These are phyloP conservation scores for Temnothorax curvispinosus DNA, from an alignment of 1,140 invertebrate species.

Conservation along the genomic window DNA sequence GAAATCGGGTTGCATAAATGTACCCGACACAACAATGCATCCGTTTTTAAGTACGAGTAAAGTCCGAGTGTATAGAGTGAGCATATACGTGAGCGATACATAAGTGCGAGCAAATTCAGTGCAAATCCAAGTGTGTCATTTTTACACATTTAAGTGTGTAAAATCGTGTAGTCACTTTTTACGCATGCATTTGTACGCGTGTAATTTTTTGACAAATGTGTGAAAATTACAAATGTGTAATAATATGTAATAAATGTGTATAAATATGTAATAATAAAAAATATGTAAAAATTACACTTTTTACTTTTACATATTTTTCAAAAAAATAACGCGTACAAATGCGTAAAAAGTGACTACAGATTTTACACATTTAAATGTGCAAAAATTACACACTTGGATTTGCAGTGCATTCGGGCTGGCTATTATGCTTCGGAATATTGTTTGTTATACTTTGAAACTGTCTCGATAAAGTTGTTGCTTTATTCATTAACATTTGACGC, in stretches of 20 bases:
- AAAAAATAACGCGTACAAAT: no score
- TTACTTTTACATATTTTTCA: no score
- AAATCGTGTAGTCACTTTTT: no score
- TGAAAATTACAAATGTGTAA: no score
- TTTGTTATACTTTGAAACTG: not conserved
- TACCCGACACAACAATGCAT: not conserved
- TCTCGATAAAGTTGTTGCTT: constrained; percentile 28
- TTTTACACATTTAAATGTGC: no score
- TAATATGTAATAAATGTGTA: no score
- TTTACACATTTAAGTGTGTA: no score
- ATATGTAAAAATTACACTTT: no score
- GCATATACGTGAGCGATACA: not conserved
- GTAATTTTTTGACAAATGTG: no score
- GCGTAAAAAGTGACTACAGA: not conserved
- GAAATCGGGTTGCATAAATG: constrained; percentile 1
- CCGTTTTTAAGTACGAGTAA: not conserved
- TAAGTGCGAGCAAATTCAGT: not conserved
- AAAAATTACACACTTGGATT: not conserved
- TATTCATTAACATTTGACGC: constrained; percentile 36
- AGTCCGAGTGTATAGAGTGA: not conserved
- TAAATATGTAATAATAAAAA: no score
- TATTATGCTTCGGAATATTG: not conserved
- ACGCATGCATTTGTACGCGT: no score
- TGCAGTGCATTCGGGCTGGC: not conserved
- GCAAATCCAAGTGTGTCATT: no score